Base-by-base conservation (phyloP, 2,797 vertebrate species). In the Menidia menidia region DNA sequence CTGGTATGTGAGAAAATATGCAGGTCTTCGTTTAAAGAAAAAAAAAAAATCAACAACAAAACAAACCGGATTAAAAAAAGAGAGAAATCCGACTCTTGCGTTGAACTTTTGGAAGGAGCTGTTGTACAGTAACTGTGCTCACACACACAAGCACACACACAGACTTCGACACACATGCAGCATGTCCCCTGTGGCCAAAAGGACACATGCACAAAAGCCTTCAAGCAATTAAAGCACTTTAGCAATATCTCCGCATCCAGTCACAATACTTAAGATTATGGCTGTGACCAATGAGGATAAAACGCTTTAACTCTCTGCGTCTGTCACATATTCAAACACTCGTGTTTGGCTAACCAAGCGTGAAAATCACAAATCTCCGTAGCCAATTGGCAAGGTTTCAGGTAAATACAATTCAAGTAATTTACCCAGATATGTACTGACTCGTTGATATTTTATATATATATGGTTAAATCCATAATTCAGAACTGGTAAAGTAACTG, bases 221-320 rank as follows among this genome's bases (percentile, higher is more conserved):
- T 81, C 68, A 75, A 87, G 85, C 86, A 90, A 88, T 90, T 87
- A 91, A 88, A 89, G 80, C 74, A 77, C 80, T 89, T 79, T 58
- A 88, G 87, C 75, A 78, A 74, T 86, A 90, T 91, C 87, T 87
- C 85, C 82, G 54, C 90, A 68, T 85, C 89, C 67, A 93, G 91
- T 91, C 89, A 86, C 45, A 72, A 78, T 84, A 84, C 75, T 89
- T 79, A 86, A 87, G 89, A 90, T 89, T 87, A 87, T 32, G 67
- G 44, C 84, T 57, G 64, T 89, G 87, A 87, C 90, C 84, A 88
- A 92, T 86, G 78, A 75, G 82, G 75, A 90, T 89, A 81, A 89
- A 85, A 84, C 4, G 81, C 77, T 89, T 88, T 85, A 81, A 87
- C 81, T 74, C 44, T 84, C 75, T 84, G 74, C 73, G 77, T 87